phyloP scores from a whole-genome alignment of 2,113 vertebrate species.

The Centropus unirufus region DNA sequence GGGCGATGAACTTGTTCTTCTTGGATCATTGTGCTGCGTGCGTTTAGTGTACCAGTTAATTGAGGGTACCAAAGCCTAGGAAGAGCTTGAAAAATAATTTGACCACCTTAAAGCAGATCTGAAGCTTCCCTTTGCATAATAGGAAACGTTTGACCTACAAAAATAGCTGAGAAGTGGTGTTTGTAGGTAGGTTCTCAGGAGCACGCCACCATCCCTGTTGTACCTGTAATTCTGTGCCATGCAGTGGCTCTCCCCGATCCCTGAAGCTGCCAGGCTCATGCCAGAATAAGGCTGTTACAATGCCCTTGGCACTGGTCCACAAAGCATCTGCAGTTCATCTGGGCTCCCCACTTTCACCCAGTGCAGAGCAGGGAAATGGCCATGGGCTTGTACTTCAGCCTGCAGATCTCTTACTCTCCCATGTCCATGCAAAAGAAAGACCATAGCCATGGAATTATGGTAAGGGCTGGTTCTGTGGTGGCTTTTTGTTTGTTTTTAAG shows the following conservation, averaged over 20 bases:
- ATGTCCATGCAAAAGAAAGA: background rate
- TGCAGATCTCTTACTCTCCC: background rate
- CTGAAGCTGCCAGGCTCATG: background rate
- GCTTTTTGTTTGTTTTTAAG: background rate
- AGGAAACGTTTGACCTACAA: background rate
- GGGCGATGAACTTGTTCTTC: background rate
- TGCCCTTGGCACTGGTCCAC: background rate
- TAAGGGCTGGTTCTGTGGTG: background rate
- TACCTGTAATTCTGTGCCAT: background rate
- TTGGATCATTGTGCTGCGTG: background rate
- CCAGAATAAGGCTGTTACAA: rapidly evolving
- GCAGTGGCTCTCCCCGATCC: background rate
- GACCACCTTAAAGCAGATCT: background rate
- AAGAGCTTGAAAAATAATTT: background rate
- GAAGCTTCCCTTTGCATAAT: background rate
- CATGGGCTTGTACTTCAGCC: background rate
- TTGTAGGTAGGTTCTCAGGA: background rate
- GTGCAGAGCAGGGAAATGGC: background rate
- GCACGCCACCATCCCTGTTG: rapidly evolving
- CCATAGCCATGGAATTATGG: background rate
- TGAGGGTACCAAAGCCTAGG: background rate
- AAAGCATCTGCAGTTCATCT: background rate
- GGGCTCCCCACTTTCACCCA: background rate
- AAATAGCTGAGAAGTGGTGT: background rate
- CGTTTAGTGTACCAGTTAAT: background rate